These are phyloP conservation scores for Leptopilina drosophilae DNA, from an alignment of 2,888 invertebrate genomes.

Conservation along the genomic window DNA sequence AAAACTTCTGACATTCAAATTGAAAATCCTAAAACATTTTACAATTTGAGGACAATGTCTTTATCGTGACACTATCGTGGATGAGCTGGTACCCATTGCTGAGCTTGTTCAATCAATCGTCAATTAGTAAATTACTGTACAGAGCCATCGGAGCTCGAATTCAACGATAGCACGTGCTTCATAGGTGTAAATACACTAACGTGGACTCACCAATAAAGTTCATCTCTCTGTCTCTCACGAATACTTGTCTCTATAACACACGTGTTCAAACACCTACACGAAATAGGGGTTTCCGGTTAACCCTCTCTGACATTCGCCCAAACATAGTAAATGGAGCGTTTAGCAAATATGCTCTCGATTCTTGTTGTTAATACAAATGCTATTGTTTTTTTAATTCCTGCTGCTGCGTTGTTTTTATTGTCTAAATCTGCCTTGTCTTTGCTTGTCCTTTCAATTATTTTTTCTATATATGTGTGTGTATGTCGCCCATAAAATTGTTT, in stretches of 20 bases:
- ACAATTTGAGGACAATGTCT: slow-evolving; percentile 6
- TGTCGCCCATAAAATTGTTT: too few relatives aligned
- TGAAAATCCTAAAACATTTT: neutral
- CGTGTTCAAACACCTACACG: slow-evolving; percentile 50
- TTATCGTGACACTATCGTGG: slow-evolving; percentile 4
- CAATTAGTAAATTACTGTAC: slow-evolving; percentile 62
- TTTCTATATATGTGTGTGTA: too few relatives aligned
- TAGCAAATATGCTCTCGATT: slow-evolving; percentile 34
- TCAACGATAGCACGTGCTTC: slow-evolving; percentile 53
- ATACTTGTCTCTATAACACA: slow-evolving; percentile 35
- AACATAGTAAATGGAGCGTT: slow-evolving; percentile 24
- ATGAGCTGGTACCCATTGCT: slow-evolving; percentile 40
- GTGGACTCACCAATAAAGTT: slow-evolving; percentile 41
- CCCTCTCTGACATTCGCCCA: slow-evolving; percentile 40
- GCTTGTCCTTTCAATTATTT: too few relatives aligned
- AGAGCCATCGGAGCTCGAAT: slow-evolving; percentile 47
- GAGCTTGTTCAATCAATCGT: slow-evolving; percentile 59
- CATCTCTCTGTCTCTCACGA: neutral
- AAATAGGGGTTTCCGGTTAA: slow-evolving; percentile 46
- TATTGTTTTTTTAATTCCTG: neutral
- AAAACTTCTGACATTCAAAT: neutral
- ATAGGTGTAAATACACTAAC: slow-evolving; percentile 58
- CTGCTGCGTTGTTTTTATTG: too few relatives aligned
- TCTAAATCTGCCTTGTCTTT: neutral
- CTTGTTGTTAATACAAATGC: neutral